Percentiles rank a stretch among this genome's conserved stretches.
Conservation (phyloP, 2,113 vertebrate genomes). For the Corythornis madagascariensis region DNA sequence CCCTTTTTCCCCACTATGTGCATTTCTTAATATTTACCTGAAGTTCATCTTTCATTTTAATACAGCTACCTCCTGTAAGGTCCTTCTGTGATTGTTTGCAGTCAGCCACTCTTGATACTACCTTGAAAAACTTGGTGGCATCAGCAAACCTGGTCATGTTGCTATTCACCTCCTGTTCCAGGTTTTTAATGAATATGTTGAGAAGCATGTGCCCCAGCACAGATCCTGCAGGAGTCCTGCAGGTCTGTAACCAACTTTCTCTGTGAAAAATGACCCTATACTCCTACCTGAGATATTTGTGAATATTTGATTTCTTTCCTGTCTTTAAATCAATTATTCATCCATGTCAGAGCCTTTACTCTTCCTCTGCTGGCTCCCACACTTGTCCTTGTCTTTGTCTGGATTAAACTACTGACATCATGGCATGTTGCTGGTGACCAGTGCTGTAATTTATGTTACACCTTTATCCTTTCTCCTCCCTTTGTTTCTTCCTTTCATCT, state of each 20-base stretch:
- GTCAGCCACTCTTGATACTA: neutral
- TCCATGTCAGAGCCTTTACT: neutral
- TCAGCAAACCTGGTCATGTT: conserved; percentile 40
- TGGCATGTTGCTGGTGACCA: neutral
- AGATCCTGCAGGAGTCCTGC: conserved; percentile 60
- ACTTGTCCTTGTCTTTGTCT: conserved; percentile 9
- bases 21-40: neutral
- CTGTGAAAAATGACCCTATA: conserved; percentile 28
- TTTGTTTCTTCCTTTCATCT: neutral
- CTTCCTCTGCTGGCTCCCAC: neutral
- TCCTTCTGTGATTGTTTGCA: neutral
- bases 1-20: neutral
- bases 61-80: neutral
- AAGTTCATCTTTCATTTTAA: neutral
- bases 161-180: conserved; percentile 42
- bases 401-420: neutral
- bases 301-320: neutral
- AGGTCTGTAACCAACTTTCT: conserved; percentile 58
- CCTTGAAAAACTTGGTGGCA: neutral
- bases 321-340: conserved; percentile 6
- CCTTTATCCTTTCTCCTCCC: neutral
- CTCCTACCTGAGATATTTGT: neutral
- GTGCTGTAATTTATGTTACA: neutral
- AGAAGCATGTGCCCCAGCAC: conserved; percentile 55
- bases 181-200: conserved; percentile 60